Base-by-base conservation (phyloP, 2,113 vertebrate species). In the Martes martes region DNA sequence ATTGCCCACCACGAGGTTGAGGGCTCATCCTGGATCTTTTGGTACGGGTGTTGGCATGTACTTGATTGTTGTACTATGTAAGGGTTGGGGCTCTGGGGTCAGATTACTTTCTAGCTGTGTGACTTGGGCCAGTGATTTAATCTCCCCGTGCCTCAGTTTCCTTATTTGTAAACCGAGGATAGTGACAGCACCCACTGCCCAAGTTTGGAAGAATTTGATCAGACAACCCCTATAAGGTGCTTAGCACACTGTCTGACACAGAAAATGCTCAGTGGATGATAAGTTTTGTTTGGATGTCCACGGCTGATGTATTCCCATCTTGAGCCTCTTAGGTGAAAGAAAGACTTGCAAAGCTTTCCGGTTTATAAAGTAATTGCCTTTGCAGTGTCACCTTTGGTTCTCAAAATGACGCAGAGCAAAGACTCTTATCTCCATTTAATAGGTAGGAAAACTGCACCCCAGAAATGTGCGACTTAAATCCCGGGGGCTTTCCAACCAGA, bases 181-280 rank as follows among this genome's bases (percentile, higher is more conserved):
- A 11, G 13, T 6, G 28, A 67, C 1, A 85, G 26, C 42, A 65
- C 8, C 33, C 1, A 6, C 36, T 31, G 84, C 47, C n/a, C 10
- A 24, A 42, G 18, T 67, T 28, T 74, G 81, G n/a, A 79, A 76
- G 80, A 63, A 73, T 36, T 74, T 4, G 15, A 11, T 6, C 33
- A 24, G 39, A 55, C 36, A 52, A 7, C 33, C 74, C 55, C 33
- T 0, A 1, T 1, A 39, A 33, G 0, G 0, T 24, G 16, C 89
- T 57, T 24, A 71, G 47, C n/a, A 80, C 2, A n/a, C 5, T 42
- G 47, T 7, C 67, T 1, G 28, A 42, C 39, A 21, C 33, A 47
- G 84, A 84, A 87, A 61, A 13, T 2, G 7, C 63, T 81, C 55
- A 14, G 31, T 2, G 55, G 55, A 61, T 76, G 33, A 74, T 9